Percentiles rank a stretch among this genome's conserved stretches.
These are phyloP conservation scores for Fabriciana adippe DNA, from an alignment of 2,888 invertebrate species.

Conservation along the genomic window DNA sequence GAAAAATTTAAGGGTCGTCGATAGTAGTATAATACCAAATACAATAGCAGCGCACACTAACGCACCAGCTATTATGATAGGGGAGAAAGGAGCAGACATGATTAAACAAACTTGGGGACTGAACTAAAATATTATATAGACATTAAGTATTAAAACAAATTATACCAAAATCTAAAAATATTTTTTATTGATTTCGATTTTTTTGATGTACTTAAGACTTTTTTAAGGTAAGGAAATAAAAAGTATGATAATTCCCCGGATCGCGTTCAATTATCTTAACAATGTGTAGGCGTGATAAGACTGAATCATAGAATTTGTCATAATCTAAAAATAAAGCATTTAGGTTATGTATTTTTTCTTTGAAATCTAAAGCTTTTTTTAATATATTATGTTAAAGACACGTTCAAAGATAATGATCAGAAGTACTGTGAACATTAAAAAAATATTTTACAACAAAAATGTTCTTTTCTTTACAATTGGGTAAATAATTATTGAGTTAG, in stretches of 20 bases:
- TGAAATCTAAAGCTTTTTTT: too few relatives aligned
- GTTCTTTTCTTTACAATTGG: too few relatives aligned
- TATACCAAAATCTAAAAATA: background rate
- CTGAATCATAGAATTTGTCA: slow-evolving; percentile 5
- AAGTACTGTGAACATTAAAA: too few relatives aligned
- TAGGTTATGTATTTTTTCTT: too few relatives aligned
- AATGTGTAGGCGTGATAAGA: background rate
- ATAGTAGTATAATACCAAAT: slow-evolving; percentile 86
- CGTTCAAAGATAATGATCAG: too few relatives aligned
- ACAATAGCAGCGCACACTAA: slow-evolving; percentile 86
- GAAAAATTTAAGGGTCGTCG: slow-evolving; percentile 84
- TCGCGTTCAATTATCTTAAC: slow-evolving; percentile 2
- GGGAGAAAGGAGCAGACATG: slow-evolving; percentile 86
- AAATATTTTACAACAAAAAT: too few relatives aligned
- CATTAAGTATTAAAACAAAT: background rate
- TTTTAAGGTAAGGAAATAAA: background rate
- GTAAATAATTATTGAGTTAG: too few relatives aligned
- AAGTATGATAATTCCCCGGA: background rate
- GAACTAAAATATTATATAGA: slow-evolving; percentile 16
- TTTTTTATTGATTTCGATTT: too few relatives aligned
- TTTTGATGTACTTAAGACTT: too few relatives aligned
- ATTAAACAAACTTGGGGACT: slow-evolving; percentile 79
- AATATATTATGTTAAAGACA: too few relatives aligned
- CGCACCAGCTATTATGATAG: slow-evolving; percentile 87
- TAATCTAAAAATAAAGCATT: too few relatives aligned